Evolutionary conservation across 2,888 invertebrate species (phyloP), one percentile per base, ranked within the genome.

Genomic region (Pachydiplax longipennis): DNA sequence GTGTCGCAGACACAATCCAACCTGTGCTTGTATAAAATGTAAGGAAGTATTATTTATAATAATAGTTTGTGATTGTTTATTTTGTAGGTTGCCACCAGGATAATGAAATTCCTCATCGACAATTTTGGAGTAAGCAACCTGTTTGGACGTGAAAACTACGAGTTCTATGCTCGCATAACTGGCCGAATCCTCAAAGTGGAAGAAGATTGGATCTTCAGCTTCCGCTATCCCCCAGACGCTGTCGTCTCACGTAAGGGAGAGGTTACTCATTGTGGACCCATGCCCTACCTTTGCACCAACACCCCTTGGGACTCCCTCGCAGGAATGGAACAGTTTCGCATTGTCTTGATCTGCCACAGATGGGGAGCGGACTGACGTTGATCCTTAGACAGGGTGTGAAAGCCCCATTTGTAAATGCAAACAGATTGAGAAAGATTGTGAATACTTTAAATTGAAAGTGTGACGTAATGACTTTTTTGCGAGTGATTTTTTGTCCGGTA

Each of bases 91-190:
- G 99, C 99, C 92, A 99, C 99, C 61, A 96, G 97, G 93, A 98
- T 99, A 92, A 98, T 99, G 97, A 98, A 99, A 93, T 97, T 99
- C 94, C 96, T 99, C 94, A 99, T 99, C 93, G 99, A 99, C 94
- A 98, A 99, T 94, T 99, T 99, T 95, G 99, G 99, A 91, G 97
- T 98, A 61, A 97, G 98, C 92, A 98, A 99, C 94, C 95, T 99
- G 92, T 99, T 99, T 94, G 99, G 99, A 1, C 96, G 97, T 90
- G 97, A 97, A 91, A 98, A 98, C 94, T 99, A 99, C 94, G 98
- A 98, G 94, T 99, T 98, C 94, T 99, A 99, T 94, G 98, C 98
- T 44, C 96, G 98, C 73, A 98, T 99, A 91, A 99, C 98, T 35
- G 99, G 99, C 0, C 95, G 98, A 91, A 98, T 99, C 92, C 95